phyloP scores from a whole-genome alignment of 2,113 vertebrate genomes.

The Vombatus ursinus region DNA sequence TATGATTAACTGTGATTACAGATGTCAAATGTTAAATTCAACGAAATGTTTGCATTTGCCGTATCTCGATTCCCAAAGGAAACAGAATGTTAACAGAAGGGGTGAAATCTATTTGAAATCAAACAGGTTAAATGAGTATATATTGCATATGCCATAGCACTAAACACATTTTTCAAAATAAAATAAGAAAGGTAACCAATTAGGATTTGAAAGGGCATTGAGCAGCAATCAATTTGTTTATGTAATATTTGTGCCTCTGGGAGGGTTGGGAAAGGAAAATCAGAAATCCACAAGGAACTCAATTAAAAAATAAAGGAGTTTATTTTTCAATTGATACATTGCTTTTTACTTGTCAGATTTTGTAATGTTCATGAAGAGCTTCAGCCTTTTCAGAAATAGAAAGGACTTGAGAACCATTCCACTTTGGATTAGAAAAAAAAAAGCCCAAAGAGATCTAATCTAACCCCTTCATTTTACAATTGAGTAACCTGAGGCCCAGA shows the following conservation, averaged over 20 bases:
- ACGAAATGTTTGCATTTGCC: neutral
- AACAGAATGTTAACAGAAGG: neutral
- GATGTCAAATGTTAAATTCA: neutral
- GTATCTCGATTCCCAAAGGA: constrained; percentile 1
- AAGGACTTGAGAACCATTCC: neutral
- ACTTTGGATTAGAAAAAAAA: neutral
- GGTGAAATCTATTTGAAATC: neutral
- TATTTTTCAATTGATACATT: neutral
- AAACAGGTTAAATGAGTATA: neutral
- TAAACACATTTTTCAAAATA: neutral
- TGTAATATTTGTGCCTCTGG: neutral
- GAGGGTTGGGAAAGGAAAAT: neutral
- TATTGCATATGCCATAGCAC: neutral
- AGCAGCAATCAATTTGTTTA: neutral
- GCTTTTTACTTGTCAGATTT: neutral
- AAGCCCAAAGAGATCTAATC: neutral
- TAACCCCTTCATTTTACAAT: neutral
- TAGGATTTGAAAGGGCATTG: neutral
- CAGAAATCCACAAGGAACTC: neutral
- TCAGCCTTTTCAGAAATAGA: neutral
- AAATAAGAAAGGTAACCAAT: neutral
- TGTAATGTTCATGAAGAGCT: neutral
- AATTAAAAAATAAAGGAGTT: neutral
- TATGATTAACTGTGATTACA: neutral
- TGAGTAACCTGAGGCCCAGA: neutral